These are phyloP conservation scores for Venustaconcha ellipsiformis DNA, from an alignment of 1,140 invertebrate species.

Conservation along the genomic window DNA sequence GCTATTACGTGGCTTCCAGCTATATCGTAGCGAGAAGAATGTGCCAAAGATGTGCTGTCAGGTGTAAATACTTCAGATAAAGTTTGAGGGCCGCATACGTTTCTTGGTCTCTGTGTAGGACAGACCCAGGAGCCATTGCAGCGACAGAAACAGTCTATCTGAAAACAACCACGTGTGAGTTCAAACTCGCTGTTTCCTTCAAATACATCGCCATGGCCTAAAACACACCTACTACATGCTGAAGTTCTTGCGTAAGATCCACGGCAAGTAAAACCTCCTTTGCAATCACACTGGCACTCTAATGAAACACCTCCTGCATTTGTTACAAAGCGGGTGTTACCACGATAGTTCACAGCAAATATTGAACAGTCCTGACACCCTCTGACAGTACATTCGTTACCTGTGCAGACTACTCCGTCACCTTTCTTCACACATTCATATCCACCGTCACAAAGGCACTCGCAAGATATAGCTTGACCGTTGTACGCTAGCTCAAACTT, in stretches of 20 bases:
- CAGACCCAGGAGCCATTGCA: conserved; percentile 33
- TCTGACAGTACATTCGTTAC: conserved; percentile 6
- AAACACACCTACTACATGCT: conserved; percentile 13
- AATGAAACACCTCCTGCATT: conserved; percentile 16
- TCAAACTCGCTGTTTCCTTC: conserved; percentile 23
- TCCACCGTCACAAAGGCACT: conserved; percentile 24
- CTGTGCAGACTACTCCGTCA: neutral
- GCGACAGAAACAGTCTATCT: conserved; percentile 25
- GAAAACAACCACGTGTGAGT: conserved; percentile 25
- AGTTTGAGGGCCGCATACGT: neutral
- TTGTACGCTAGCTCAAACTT: conserved; percentile 15
- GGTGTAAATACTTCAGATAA: conserved; percentile 5
- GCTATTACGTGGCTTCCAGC: conserved; percentile 21
- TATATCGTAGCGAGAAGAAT: conserved; percentile 17
- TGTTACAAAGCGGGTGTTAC: conserved; percentile 12
- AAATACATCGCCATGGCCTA: conserved; percentile 11
- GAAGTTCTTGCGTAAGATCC: conserved; percentile 9
- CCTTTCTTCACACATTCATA: conserved; percentile 18
- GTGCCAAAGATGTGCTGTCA: neutral
- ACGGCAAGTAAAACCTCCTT: conserved; percentile 17
- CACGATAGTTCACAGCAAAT: conserved; percentile 11
- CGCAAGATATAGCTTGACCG: conserved; percentile 11
- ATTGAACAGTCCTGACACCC: conserved; percentile 10
- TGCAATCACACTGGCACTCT: conserved; percentile 24
- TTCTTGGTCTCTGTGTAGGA: conserved; percentile 10